phyloP scores from a whole-genome alignment of 2,888 invertebrate species.

The Thecophora atra region DNA sequence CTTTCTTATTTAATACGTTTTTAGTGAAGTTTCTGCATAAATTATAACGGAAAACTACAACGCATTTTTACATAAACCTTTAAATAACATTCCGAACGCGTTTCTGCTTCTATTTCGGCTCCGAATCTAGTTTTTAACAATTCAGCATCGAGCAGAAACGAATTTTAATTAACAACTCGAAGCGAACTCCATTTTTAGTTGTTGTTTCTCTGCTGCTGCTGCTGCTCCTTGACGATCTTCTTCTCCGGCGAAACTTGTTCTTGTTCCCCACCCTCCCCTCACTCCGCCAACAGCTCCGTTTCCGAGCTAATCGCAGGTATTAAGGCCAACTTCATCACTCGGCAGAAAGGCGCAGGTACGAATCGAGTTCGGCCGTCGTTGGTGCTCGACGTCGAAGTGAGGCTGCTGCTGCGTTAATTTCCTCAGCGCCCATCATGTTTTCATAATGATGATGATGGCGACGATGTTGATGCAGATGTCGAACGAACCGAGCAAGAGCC shows the following conservation, averaged over 20 bases:
- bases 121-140: background rate
- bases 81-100: too few species aligned
- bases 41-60: too few species aligned
- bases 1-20: too few species aligned
- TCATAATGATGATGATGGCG: slow-evolving; percentile 48
- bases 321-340: slow-evolving; percentile 19
- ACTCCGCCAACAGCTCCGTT: slow-evolving; percentile 1
- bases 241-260: background rate
- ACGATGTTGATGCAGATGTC: background rate
- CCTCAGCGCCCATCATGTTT: slow-evolving; percentile 62
- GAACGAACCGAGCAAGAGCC: background rate
- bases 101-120: too few species aligned
- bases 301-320: slow-evolving; percentile 21
- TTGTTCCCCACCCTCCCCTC: background rate
- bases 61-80: too few species aligned
- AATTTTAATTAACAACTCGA: slow-evolving; percentile 18
- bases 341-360: slow-evolving; percentile 10
- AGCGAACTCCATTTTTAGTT: slow-evolving; percentile 28
- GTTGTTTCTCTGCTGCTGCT: background rate
- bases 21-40: too few species aligned
- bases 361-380: slow-evolving; percentile 1
- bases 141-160: slow-evolving; percentile 3
- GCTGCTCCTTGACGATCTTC: background rate
- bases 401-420: slow-evolving; percentile 47
- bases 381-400: slow-evolving; percentile 19